These are phyloP conservation scores for Armadillidium nasatum DNA, from an alignment of 1,140 invertebrate species.

Conservation along the genomic window DNA sequence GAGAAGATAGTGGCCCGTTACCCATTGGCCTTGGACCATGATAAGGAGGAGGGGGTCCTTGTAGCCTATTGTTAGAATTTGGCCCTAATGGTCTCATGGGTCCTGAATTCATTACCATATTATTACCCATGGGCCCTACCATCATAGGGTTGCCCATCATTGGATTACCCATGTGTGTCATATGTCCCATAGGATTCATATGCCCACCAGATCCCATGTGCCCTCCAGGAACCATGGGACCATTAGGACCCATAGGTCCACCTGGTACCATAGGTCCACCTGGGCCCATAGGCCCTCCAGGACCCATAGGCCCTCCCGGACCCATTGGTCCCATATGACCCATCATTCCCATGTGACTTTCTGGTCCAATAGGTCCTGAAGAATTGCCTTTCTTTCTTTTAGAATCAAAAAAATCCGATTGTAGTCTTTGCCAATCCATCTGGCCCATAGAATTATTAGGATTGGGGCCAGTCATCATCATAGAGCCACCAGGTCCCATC, in stretches of 20 bases:
- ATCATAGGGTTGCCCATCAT: background rate
- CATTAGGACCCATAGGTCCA: constrained; percentile 52
- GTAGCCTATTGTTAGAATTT: constrained; percentile 52
- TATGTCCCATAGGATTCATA: constrained; percentile 41
- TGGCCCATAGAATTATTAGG: constrained; percentile 58
- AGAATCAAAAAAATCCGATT: constrained; percentile 74
- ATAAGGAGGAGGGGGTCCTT: constrained; percentile 81
- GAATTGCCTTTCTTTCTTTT: constrained; percentile 59
- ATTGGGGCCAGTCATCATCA: constrained; percentile 48
- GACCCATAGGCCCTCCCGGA: constrained; percentile 53
- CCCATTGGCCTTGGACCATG: constrained; percentile 48
- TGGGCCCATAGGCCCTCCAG: constrained; percentile 53
- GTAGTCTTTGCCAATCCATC: constrained; percentile 84
- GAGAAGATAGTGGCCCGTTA: constrained; percentile 45
- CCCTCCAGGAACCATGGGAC: constrained; percentile 45
- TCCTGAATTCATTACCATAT: constrained; percentile 45
- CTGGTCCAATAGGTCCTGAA: constrained; percentile 48
- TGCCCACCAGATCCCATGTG: constrained; percentile 41
- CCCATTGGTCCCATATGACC: constrained; percentile 48
- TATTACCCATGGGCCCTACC: constrained; percentile 46
- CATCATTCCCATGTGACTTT: constrained; percentile 51
- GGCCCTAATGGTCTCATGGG: constrained; percentile 45
- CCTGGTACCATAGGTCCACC: constrained; percentile 48
- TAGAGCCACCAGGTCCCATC: constrained; percentile 57
- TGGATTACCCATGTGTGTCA: constrained; percentile 46